Percentiles rank a stretch among this genome's conserved stretches.
phyloP scores from a whole-genome alignment of 2,797 vertebrate species.

The Salarias fasciatus region DNA sequence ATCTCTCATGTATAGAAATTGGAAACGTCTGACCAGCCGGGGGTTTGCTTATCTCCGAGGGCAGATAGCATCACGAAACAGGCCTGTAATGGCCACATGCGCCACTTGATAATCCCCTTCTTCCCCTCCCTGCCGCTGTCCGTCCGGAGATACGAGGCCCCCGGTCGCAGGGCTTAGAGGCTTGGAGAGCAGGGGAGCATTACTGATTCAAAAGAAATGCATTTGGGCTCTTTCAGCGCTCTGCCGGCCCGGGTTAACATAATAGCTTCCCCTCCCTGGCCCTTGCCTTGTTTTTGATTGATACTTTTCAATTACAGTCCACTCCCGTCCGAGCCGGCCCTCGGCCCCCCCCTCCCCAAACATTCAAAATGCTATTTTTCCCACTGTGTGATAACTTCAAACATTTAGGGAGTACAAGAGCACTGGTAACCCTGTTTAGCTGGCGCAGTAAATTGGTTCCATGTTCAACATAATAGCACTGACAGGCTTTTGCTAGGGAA shows the following conservation, averaged over 20 bases:
- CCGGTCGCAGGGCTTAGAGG: slow-evolving; percentile 74
- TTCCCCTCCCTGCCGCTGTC: slow-evolving; percentile 47
- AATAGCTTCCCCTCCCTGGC: slow-evolving; percentile 82
- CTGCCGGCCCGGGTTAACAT: slow-evolving; percentile 81
- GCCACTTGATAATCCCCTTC: slow-evolving; percentile 82
- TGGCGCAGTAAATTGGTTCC: slow-evolving; percentile 98
- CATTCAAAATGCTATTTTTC: slow-evolving; percentile 96
- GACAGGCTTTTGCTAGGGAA: slow-evolving; percentile 99
- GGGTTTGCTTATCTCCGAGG: slow-evolving; percentile 75
- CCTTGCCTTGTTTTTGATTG: slow-evolving; percentile 96
- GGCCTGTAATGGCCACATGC: slow-evolving; percentile 83
- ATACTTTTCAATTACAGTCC: slow-evolving; percentile 99
- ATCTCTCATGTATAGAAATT: slow-evolving; percentile 86
- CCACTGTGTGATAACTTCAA: slow-evolving; percentile 93
- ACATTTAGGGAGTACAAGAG: slow-evolving; percentile 96
- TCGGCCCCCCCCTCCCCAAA: slow-evolving; percentile 79
- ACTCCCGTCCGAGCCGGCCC: slow-evolving; percentile 82
- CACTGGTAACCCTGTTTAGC: slow-evolving; percentile 95
- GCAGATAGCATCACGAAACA: slow-evolving; percentile 83
- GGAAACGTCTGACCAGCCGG: slow-evolving; percentile 78
- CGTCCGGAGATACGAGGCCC: slow-evolving; percentile 63
- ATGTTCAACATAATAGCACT: slow-evolving; percentile 98
- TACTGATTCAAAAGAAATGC: slow-evolving; percentile 83
- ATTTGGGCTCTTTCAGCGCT: slow-evolving; percentile 76
- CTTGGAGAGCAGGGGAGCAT: slow-evolving; percentile 80